These are phyloP conservation scores for Tachina grossa DNA, from an alignment of 2,888 invertebrate species.

Conservation along the genomic window DNA sequence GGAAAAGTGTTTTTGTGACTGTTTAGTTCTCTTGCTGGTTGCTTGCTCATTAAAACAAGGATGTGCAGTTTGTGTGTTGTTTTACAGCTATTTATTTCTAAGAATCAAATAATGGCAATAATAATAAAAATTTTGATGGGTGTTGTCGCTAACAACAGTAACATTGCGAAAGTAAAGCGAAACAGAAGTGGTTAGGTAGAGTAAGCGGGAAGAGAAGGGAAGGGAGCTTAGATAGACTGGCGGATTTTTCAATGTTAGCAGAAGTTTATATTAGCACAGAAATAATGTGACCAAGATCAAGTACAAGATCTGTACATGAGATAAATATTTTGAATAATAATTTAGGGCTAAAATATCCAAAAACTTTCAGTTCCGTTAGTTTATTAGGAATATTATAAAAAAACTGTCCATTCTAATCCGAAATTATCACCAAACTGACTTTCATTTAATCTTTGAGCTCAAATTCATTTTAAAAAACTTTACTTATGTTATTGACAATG, in stretches of 20 bases:
- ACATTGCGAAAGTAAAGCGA: conserved; percentile 7
- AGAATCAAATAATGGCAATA: conserved; percentile 68
- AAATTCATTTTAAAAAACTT: no score
- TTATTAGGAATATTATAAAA: no score
- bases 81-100: conserved; percentile 41
- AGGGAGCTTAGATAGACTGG: no score
- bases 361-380: no score
- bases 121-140: conserved; percentile 65
- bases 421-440: no score
- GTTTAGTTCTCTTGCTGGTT: conserved; percentile 5
- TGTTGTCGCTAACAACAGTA: conserved; percentile 61
- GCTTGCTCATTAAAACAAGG: conserved; percentile 30
- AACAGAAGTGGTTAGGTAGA: background rate
- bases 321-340: no score
- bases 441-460: no score
- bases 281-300: background rate
- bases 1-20: conserved; percentile 1
- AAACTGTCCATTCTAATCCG: no score
- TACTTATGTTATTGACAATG: no score
- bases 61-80: conserved; percentile 21
- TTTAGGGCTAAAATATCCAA: no score
- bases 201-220: background rate
- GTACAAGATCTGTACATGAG: no score
- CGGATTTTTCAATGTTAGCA: background rate
- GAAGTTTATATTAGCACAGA: background rate